Conservation (phyloP, 2,888 invertebrate genomes). For the Fragum sueziense region DNA sequence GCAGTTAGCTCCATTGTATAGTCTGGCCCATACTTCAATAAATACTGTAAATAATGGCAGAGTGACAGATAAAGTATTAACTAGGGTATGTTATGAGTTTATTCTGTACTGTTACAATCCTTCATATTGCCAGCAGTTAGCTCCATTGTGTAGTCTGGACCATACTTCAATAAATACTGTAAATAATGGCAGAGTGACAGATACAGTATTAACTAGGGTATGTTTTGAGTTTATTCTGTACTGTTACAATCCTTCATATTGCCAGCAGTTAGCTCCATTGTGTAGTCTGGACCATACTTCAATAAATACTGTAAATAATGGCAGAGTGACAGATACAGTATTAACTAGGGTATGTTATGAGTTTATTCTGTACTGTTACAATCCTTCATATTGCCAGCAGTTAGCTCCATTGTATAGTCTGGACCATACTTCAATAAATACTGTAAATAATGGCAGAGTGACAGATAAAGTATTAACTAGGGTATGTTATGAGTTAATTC, state of each 20-base stretch:
- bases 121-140: constrained; percentile 85
- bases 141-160: constrained; percentile 87
- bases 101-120: constrained; percentile 83
- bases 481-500: no score
- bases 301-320: constrained; percentile 84
- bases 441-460: constrained; percentile 73
- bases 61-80: constrained; percentile 31
- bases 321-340: no score
- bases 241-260: constrained; percentile 85
- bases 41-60: constrained; percentile 83
- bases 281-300: constrained; percentile 89
- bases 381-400: constrained; percentile 85
- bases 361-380: constrained; percentile 83
- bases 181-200: constrained; percentile 43
- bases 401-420: constrained; percentile 86
- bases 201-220: no score
- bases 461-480: no score
- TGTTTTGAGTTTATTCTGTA: no score
- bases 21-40: constrained; percentile 88
- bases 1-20: constrained; percentile 86
- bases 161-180: constrained; percentile 87
- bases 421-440: constrained; percentile 89
- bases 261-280: constrained; percentile 85
- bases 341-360: no score
- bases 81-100: no score